Evolutionary conservation across 2,113 vertebrate genomes (phyloP).

Genomic region (Arenaria interpres): DNA sequence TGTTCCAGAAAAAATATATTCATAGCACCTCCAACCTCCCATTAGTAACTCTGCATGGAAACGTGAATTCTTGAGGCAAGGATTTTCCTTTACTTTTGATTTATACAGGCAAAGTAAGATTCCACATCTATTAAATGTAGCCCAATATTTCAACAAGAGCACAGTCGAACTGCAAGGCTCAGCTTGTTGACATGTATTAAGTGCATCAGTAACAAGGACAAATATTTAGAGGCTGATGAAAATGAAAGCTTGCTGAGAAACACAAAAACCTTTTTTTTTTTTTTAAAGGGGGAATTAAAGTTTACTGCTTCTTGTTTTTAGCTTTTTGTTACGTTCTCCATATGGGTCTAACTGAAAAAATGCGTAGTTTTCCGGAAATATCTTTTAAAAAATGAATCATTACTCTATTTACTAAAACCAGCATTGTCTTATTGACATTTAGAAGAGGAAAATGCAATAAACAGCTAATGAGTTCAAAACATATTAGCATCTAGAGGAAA

Average conservation of each 20-base stretch:
- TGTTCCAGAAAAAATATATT: background rate
- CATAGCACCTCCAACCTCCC: background rate
- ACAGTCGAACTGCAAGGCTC: background rate
- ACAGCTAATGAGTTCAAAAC: background rate
- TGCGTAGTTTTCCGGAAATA: background rate
- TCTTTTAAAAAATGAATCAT: background rate
- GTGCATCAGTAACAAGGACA: background rate
- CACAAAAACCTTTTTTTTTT: background rate
- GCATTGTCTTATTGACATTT: background rate
- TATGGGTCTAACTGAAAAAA: background rate
- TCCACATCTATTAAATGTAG: background rate
- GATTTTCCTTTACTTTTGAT: background rate
- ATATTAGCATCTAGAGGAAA: background rate
- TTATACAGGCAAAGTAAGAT: background rate
- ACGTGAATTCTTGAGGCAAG: background rate
- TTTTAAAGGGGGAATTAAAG: background rate
- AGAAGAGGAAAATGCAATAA: background rate
- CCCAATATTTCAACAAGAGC: background rate
- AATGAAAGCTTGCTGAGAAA: background rate
- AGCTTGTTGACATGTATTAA: background rate
- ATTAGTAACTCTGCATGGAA: background rate
- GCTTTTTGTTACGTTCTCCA: background rate
- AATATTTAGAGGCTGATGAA: background rate
- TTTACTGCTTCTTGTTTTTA: background rate
- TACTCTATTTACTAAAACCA: background rate